These are phyloP conservation scores for Microplitis mediator DNA, from an alignment of 1,140 invertebrate genomes.

Conservation along the genomic window DNA sequence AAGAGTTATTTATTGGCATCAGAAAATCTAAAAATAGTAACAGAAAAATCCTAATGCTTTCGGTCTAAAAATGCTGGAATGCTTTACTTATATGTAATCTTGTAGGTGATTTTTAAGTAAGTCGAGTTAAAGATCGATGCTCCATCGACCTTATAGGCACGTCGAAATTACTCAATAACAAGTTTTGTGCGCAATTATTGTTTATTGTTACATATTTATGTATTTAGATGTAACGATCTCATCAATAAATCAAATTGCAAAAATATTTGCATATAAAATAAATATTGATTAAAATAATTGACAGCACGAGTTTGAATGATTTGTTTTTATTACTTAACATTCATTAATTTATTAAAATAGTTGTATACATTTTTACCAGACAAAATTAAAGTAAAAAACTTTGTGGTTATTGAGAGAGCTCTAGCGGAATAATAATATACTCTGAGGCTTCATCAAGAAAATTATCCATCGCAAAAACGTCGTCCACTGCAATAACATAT, in stretches of 20 bases:
- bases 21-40: too few relatives aligned
- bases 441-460: background rate
- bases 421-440: background rate
- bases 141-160: conserved; percentile 15
- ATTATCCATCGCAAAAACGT: background rate
- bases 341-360: too few relatives aligned
- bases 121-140: conserved; percentile 21
- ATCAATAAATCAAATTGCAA: background rate
- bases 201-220: background rate
- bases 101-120: conserved; percentile 2
- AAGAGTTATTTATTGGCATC: too few relatives aligned
- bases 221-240: background rate
- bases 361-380: too few relatives aligned
- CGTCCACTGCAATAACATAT: background rate
- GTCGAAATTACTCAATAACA: conserved; percentile 11
- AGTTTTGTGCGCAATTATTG: background rate
- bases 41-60: too few relatives aligned
- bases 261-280: too few relatives aligned
- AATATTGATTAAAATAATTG: too few relatives aligned
- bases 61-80: too few relatives aligned
- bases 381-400: too few relatives aligned
- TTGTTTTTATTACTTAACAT: too few relatives aligned
- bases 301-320: too few relatives aligned
- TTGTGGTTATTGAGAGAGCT: background rate
- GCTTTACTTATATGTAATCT: background rate